Percentiles rank a stretch among this genome's conserved stretches.
phyloP scores from a whole-genome alignment of 2,113 vertebrate species.

The Gymnobelideus leadbeateri region DNA sequence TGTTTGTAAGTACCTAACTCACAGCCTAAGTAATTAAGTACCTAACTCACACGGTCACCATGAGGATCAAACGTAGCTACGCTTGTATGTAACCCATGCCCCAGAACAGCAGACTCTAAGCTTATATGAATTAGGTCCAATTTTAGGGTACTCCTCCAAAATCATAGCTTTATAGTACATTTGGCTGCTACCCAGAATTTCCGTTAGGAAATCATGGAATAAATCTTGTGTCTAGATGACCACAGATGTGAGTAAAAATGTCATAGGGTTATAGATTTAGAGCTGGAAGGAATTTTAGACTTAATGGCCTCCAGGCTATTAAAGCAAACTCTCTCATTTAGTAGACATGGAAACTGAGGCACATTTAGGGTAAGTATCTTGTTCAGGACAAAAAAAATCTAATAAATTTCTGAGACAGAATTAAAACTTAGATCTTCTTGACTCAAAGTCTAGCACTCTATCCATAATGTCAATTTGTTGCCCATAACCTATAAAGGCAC shows the following conservation, averaged over 20 bases:
- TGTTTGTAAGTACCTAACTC: not conserved
- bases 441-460: not conserved
- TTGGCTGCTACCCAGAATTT: not conserved
- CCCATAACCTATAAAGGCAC: not conserved
- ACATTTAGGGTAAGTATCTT: not conserved
- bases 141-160: not conserved
- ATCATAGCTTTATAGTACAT: not conserved
- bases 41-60: not conserved
- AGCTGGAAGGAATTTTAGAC: not conserved
- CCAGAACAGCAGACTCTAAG: not conserved
- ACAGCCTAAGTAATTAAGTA: too few species aligned
- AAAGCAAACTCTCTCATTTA: not conserved
- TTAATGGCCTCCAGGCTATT: not conserved
- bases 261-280: not conserved
- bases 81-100: not conserved
- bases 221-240: not conserved
- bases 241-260: not conserved
- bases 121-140: not conserved
- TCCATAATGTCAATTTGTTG: not conserved
- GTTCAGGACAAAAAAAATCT: not conserved
- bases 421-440: not conserved
- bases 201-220: not conserved
- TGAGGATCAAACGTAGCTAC: not conserved
- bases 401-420: not conserved
- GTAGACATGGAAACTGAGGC: not conserved